Percentiles rank a stretch among this genome's conserved stretches.
Conservation (phyloP, 2,113 vertebrate species). For the Ammospiza nelsoni region DNA sequence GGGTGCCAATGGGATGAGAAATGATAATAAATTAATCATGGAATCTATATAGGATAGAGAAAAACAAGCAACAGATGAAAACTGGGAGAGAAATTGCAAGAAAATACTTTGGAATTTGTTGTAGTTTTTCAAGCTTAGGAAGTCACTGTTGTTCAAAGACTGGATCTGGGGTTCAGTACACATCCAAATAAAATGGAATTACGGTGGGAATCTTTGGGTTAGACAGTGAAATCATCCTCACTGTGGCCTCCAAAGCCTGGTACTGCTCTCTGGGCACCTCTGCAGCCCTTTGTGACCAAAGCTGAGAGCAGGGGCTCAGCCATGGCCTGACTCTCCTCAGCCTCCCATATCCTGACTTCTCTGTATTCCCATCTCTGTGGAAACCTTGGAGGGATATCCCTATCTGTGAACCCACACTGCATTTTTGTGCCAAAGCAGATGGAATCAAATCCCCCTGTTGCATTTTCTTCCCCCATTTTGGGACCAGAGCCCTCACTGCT, state of each 20-base stretch:
- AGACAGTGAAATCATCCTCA: not conserved
- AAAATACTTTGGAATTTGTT: not conserved
- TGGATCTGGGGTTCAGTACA: not conserved
- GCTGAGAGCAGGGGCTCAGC: not conserved
- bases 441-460: not conserved
- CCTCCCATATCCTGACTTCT: not conserved
- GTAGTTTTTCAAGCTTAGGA: not conserved
- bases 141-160: not conserved
- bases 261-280: not conserved
- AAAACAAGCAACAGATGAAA: not conserved
- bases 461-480: not conserved
- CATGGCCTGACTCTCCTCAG: not conserved
- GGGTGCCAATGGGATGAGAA: not conserved
- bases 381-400: not conserved
- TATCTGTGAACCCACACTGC: accelerated
- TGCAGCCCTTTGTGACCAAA: not conserved
- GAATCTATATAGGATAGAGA: not conserved
- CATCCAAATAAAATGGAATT: not conserved
- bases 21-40: slow-evolving; percentile 21
- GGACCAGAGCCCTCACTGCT: not conserved
- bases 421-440: not conserved
- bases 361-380: not conserved
- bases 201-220: not conserved
- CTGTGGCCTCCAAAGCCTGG: not conserved
- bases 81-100: not conserved